Conservation (phyloP, 2,797 vertebrate genomes). For the Poeciliopsis infans region DNA sequence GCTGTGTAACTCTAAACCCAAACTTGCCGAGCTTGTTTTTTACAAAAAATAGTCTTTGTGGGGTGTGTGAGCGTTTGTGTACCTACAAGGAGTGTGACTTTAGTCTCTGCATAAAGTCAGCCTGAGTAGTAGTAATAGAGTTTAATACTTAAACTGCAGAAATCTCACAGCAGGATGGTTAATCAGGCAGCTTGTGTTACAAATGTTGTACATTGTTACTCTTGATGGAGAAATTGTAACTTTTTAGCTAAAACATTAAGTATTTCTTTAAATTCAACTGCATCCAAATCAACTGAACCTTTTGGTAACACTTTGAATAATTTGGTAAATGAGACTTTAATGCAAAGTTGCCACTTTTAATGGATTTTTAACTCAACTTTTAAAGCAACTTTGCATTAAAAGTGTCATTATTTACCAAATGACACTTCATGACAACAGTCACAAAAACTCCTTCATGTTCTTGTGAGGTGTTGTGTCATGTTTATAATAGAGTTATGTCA, state of each 20-base stretch:
- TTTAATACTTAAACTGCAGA: not conserved
- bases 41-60: slow-evolving; percentile 60
- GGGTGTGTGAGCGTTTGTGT: slow-evolving; percentile 20
- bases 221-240: not conserved
- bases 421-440: no score
- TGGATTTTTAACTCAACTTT: no score
- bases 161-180: not conserved
- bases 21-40: slow-evolving; percentile 69
- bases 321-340: no score
- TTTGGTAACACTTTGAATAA: no score
- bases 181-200: not conserved
- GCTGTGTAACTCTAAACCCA: slow-evolving; percentile 69
- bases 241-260: not conserved
- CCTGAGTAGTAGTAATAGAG: no score
- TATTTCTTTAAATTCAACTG: not conserved
- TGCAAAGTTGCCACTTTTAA: no score
- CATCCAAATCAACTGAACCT: not conserved
- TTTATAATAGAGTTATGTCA: no score
- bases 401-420: no score
- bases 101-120: not conserved
- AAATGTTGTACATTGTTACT: not conserved
- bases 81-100: not conserved
- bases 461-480: no score
- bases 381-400: not conserved
- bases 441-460: no score